Base-by-base conservation (phyloP, 2,888 invertebrate genomes). In the Cerceris rybyensis region DNA sequence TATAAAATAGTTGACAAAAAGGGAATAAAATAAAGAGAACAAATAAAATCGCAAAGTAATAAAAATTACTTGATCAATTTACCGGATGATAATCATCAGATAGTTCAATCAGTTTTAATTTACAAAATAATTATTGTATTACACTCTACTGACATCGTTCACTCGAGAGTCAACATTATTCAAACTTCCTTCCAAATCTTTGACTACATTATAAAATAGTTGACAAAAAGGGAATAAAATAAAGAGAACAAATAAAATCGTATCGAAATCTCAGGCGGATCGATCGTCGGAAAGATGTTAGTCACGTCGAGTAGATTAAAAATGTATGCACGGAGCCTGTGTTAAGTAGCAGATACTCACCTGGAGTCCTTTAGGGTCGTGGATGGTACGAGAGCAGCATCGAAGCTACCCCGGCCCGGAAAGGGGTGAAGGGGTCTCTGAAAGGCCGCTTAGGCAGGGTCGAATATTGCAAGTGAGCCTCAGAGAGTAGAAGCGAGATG, bases 251-350 rank as follows among this genome's bases (percentile, higher is more conserved):
- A 7, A 13, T 50, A n/a, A 28, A 49, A 41, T 52, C 64, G 68
- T 57, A 5, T 16, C 28, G 17, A 68, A 73, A 79, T 82, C 82
- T 63, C 68, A n/a, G 70, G 52, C 61, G 64, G 67, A 70, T 68
- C 75, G 72, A 68, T 80, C 59, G 67, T 61, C 46, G 57, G 50
- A 28, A 70, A 58, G 75, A 83, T 77, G 77, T 63, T 67, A 49
- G 69, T 65, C 75, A 43, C 69, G 83, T 76, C 81, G 73, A 73
- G 79, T 68, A 85, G 86, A 88, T 89, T 86, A 88, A 88, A 89
- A 89, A 86, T 88, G 87, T 87, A 88, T 88, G 80, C 73, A 61
- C 82, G 82, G 81, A 84, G 83, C 84, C 84, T 81, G 86, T 85
- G 86, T 81, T 86, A 87, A 88, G 83, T 84, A 87, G 83, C 81